phyloP scores from a whole-genome alignment of 2,113 vertebrate species.

The Varanus komodoensis region DNA sequence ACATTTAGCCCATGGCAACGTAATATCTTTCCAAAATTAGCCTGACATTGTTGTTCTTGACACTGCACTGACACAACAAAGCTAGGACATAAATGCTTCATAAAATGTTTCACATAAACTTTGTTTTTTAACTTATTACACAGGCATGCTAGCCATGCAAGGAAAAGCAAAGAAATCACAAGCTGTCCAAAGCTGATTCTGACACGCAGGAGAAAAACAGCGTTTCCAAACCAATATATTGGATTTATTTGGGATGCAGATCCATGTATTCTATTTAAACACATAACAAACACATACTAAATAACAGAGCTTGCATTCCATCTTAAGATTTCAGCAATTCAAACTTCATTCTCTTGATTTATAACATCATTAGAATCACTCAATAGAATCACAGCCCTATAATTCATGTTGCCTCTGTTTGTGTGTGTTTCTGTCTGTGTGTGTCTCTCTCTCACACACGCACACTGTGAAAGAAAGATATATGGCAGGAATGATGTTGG shows the following conservation, averaged over 20 bases:
- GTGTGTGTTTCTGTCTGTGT: constrained; percentile 1
- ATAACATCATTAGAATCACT: constrained; percentile 43
- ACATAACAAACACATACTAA: constrained; percentile 38
- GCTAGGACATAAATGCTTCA: neutral
- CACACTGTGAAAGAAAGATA: neutral
- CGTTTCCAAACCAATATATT: constrained; percentile 6
- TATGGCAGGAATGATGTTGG: neutral
- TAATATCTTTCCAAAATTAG: neutral
- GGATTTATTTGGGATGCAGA: constrained; percentile 32
- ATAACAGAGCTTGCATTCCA: constrained; percentile 32
- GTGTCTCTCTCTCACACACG: neutral
- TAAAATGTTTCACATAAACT: neutral
- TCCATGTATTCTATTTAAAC: constrained; percentile 36
- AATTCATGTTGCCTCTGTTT: constrained; percentile 27
- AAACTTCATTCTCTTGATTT: constrained; percentile 34
- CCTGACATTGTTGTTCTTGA: neutral
- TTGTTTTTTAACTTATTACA: neutral
- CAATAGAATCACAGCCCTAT: constrained; percentile 35
- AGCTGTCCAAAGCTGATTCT: constrained; percentile 1
- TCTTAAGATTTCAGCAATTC: constrained; percentile 39
- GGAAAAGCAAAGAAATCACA: constrained; percentile 7
- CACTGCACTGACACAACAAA: neutral
- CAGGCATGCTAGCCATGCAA: neutral
- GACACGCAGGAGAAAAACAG: neutral
- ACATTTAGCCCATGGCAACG: neutral